Base-by-base conservation (phyloP, 1,140 invertebrate genomes). In the Heliconius hermathena region DNA sequence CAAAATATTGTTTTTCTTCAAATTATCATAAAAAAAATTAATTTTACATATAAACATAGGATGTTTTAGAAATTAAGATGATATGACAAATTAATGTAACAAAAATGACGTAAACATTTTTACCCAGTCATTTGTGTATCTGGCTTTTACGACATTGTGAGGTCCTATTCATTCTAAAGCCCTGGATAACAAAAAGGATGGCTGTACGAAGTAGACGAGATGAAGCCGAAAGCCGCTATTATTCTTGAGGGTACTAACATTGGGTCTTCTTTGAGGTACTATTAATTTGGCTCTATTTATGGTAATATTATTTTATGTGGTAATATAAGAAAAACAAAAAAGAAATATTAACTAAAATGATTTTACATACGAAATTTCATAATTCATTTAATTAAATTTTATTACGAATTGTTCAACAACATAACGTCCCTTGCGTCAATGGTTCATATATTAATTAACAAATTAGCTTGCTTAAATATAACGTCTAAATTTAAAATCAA, bases 211-310 rank as follows among this genome's bases (percentile, higher is more conserved):
- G 74, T 26, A 66, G 11, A 75, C 13, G 54, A 20, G 60, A 60
- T 46, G 54, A 60, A 75, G 54, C n/a, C 46, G 18, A 75, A 75
- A 75, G 33, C 74, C 74, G 54, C 66, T 75, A 66, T 75, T 66
- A 75, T 75, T 60, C 60, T 66, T 29, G 60, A 60, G 54, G 54
- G n/a, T 29, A 66, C 60, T 66, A 66, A 18, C 60, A 66, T 66
- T 13, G 60, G 26, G 22, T 29, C 9, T 29, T 66, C 54, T 22
- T 8, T n/a, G 20, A 57, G 54, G 22, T 16, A 66, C 60, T 66
- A 26, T 29, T 66, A 66, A 66, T 66, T 29, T 66, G 13, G 11
- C 9, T 16, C 22, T 29, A 16, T 66, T 66, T 57, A 8, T 36
- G 33, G 20, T 9, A 22, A 9, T 66, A 66, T 3, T 2, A 66